Evolutionary conservation across 2,888 invertebrate species (phyloP), one percentile per base, ranked within the genome.

Genomic region (Trachelus stipa): DNA sequence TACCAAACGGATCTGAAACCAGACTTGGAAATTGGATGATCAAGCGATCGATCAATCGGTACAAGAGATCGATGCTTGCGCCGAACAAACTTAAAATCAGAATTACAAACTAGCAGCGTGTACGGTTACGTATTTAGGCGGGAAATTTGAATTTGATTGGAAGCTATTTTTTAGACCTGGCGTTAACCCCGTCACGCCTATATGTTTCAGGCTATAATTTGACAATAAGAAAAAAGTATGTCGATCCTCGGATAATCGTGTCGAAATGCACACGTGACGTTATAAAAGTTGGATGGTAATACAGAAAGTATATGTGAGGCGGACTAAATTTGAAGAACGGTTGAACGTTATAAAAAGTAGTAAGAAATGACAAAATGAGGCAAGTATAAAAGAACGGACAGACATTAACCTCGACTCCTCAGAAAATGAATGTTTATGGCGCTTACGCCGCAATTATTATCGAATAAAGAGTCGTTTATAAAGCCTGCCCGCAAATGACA

Each of bases 401-500:
- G 23, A 23, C 56, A 56, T 56, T 56, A 56, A 56, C 56, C 56
- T 56, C 23, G 56, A 23, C 56, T 56, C 56, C 82, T 82, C 79
- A 84, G 86, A 87, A 87, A 88, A 88, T 87, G 83, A 87, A 85
- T 87, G 84, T 88, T 90, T 89, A 87, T 85, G 82, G 83, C 81
- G 83, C 82, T 85, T 85, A 81, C 78, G 81, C 81, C 81, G 87
- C 86, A 89, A 90, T 90, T 90, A 90, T 90, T 90, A 90, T 90
- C 89, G 84, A 89, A 90, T 90, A 87, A 90, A 90, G 88, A 87
- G 83, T 88, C 87, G 86, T 89, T 89, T 89, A 89, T 78, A 82
- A 83, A 80, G 79, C 75, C 81, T 82, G 83, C 81, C 81, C 77
- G 81, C 84, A 89, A 90, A 90, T 89, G 89, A 89, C 89, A 90